Evolutionary conservation across 2,113 vertebrate species (phyloP).

Genomic region (Hippocampus mohnikei): DNA sequence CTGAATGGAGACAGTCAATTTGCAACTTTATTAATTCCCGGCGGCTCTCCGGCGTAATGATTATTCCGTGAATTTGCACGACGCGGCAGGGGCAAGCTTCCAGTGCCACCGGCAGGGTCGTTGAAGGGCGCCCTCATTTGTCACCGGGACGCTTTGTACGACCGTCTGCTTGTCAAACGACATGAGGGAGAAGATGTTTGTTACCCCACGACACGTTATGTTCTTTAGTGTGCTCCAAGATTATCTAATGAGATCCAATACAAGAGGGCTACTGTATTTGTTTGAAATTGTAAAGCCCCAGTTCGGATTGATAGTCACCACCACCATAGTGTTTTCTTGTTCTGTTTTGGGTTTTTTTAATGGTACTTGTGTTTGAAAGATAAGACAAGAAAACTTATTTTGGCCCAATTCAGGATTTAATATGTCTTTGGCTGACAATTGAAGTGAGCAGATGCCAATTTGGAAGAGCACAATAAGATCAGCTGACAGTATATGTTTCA

Average conservation of each 20-base stretch:
- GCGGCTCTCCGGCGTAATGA: slow-evolving; percentile 50
- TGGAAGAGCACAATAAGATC: too few species aligned
- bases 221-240: not conserved
- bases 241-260: not conserved
- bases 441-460: too few species aligned
- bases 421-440: too few species aligned
- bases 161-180: slow-evolving; percentile 47
- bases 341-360: too few species aligned
- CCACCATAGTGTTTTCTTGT: not conserved
- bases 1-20: slow-evolving; percentile 62
- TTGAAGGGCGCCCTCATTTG: slow-evolving; percentile 52
- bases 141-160: slow-evolving; percentile 51
- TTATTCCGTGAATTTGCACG: slow-evolving; percentile 56
- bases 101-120: slow-evolving; percentile 50
- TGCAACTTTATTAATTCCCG: slow-evolving; percentile 64
- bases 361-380: too few species aligned
- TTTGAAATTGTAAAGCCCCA: not conserved
- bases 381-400: too few species aligned
- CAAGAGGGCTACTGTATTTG: not conserved
- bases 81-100: slow-evolving; percentile 30
- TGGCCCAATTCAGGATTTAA: too few species aligned
- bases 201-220: slow-evolving; percentile 45
- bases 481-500: too few species aligned
- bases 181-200: slow-evolving; percentile 54
- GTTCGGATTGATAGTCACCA: not conserved